Base-by-base conservation (phyloP, 2,888 invertebrate genomes). In the Stratiomys singularior region DNA sequence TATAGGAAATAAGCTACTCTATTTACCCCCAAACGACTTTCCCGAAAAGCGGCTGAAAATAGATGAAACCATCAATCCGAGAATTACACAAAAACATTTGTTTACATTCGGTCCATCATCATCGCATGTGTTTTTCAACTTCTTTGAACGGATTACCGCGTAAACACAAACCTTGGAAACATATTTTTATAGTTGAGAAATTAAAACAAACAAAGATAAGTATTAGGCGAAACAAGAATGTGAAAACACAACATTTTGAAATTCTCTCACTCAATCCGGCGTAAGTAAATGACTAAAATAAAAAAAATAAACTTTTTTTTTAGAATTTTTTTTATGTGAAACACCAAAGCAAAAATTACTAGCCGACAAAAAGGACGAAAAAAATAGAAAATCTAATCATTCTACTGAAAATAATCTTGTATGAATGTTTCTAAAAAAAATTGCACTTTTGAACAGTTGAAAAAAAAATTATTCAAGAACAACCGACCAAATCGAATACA, bases 191-290 rank as follows among this genome's bases (percentile, higher is more conserved):
- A 52, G 52, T 18, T 52, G 52, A 5, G 52, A 52, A 18, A 52
- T 52, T n/a, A 7, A 52, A 52, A 52, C 52, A 52, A 52, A 52
- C 52, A 52, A 18, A 52, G 18, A 4, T 52, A 3, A 52, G 52
- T 52, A 52, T 52, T 52, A 52, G 52, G 52, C 15, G 15, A 52
- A 52, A 52, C 52, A 52, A 52, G 52, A 52, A 52, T 13, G 52
- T 52, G 52, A 52, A 18, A 18, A 37, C 9, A 52, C 4, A 52
- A 52, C 52, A 18, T 9, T 52, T 13, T 52, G 52, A 18, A 13
- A 52, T 9, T 4, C 15, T 52, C 18, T 18, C 52, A 5, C 52
- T 3, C n/a, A 3, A 37, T 9, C 9, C 5, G 37, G 5, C 9
- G 37, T 9, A 37, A 37, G 9, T 3, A 37, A 37, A 37, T 37